Evolutionary conservation across 2,113 vertebrate genomes (phyloP).

Genomic region (Ifrita kowaldi): DNA sequence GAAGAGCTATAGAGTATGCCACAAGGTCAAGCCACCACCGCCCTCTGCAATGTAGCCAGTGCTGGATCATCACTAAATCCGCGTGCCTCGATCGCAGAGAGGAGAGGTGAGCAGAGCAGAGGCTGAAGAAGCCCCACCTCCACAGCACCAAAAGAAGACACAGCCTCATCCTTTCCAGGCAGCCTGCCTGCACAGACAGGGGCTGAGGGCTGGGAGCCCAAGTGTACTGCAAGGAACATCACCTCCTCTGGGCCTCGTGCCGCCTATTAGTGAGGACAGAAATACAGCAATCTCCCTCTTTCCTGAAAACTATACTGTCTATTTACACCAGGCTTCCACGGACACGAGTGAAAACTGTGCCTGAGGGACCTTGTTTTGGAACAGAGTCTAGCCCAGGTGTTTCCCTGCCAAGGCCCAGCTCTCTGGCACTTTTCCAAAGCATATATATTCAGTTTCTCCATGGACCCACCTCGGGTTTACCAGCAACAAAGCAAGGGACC

Average conservation of each 20-base stretch:
- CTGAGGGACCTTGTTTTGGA: background rate
- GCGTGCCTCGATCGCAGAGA: fast-evolving
- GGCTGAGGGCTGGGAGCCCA: background rate
- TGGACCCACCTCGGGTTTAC: fast-evolving
- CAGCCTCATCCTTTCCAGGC: fast-evolving
- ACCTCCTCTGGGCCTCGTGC: background rate
- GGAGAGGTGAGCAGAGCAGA: fast-evolving
- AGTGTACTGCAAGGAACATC: fast-evolving
- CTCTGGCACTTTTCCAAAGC: background rate
- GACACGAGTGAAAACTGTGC: background rate
- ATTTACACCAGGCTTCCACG: background rate
- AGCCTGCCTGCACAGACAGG: background rate
- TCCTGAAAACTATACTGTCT: background rate
- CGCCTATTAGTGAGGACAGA: background rate
- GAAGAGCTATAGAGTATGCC: background rate
- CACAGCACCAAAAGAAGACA: background rate
- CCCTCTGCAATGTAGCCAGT: background rate
- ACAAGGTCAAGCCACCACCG: background rate
- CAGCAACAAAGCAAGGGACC: background rate
- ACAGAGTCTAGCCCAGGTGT: background rate
- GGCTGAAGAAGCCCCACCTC: background rate
- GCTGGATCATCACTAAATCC: background rate
- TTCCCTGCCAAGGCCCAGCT: background rate
- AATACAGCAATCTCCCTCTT: background rate
- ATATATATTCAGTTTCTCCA: background rate